Evolutionary conservation across 2,888 invertebrate species (phyloP), one percentile per base, ranked within the genome.

Genomic region (Clostera curtula): DNA sequence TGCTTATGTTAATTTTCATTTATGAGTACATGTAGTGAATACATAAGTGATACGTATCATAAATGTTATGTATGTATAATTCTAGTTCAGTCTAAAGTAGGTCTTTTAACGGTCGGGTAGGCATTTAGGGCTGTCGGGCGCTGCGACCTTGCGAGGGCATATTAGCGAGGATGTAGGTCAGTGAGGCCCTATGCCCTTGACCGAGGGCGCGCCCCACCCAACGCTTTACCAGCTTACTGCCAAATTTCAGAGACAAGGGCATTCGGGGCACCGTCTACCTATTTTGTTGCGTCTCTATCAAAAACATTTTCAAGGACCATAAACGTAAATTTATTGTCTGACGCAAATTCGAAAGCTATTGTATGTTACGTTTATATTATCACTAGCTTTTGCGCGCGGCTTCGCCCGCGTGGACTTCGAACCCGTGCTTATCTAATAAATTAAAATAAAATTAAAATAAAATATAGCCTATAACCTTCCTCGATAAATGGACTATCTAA

Each of bases 141-240:
- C 26, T 29, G 46, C 47, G 56, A 71, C 72, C 70, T 72, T 67
- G 59, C 43, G 37, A 63, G 62, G 66, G 65, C 63, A 62, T 56
- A 67, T 68, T 64, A 68, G 54, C 50, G 54, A 56, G 50, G 54
- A 77, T 77, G 68, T 79, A 77, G 80, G 76, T 74, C 76, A 76
- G 64, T 58, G 56, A 67, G 67, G 57, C 63, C 46, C 57, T 48
- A 31, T 49, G 68, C 70, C 82, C 82, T 79, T 80, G 82, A 79
- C 79, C 80, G 67, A 69, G 65, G 64, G 48, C 55, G 45, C 58
- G 71, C 69, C 73, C 75, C 72, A 66, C 65, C 49, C 38, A 49
- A 36, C 56, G 65, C 56, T 64, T 61, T 52, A 51, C 38, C 36
- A 42, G 37, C 30, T 43, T 51, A 37, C 45, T 49, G 48, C 54